A percentile compares a stretch with the other conserved stretches of the same genome.
Conservation (phyloP, 2,113 vertebrate species). For the Mandrillus leucophaeus region DNA sequence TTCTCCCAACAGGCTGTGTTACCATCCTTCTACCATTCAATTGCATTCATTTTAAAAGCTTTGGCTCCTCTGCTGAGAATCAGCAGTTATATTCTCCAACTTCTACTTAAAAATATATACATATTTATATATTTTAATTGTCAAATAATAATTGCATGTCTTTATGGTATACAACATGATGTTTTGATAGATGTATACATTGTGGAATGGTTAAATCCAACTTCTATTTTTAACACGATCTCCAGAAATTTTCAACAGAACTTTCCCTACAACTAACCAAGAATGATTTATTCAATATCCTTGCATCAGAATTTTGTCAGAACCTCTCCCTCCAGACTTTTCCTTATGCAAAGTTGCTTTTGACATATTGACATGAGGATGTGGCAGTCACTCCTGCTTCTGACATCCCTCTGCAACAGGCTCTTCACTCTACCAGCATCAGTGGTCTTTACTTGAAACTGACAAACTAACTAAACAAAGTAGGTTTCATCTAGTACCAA, state of each 20-base stretch:
- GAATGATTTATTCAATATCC: not conserved
- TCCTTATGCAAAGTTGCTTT: not conserved
- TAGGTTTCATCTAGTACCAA: not conserved
- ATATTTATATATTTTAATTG: not conserved
- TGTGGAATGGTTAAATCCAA: not conserved
- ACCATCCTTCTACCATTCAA: not conserved
- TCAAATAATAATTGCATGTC: not conserved
- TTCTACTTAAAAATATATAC: not conserved
- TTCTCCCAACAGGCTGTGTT: not conserved
- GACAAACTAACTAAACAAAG: not conserved
- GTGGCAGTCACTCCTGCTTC: not conserved
- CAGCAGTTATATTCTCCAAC: not conserved
- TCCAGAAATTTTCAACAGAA: not conserved
- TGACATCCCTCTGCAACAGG: not conserved
- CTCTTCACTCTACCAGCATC: not conserved
- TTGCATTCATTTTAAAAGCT: not conserved
- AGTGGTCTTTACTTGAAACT: not conserved
- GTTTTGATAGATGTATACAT: not conserved
- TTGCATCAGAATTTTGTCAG: not conserved
- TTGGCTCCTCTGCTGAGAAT: not conserved
- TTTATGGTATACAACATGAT: not conserved
- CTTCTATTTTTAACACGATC: not conserved
- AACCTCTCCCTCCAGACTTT: not conserved
- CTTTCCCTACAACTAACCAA: not conserved
- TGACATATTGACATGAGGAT: not conserved